Conservation (phyloP, 2,113 vertebrate genomes). For the Porphyrio hochstetteri region DNA sequence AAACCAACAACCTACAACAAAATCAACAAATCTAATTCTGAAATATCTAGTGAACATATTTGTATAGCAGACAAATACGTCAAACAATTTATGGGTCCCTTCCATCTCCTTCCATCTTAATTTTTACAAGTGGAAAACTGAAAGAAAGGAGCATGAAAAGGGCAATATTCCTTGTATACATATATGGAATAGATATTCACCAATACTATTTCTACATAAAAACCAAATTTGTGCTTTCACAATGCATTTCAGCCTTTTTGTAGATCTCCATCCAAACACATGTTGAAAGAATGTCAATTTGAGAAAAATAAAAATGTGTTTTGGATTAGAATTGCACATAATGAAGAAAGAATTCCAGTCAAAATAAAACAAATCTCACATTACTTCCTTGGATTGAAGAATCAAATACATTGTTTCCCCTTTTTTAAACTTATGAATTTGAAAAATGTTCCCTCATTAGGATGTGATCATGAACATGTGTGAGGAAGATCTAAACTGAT, state of each 20-base stretch:
- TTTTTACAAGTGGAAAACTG: neutral
- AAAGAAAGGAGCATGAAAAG: neutral
- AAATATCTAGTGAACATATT: neutral
- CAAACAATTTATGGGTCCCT: neutral
- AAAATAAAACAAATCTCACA: slow-evolving; percentile 44
- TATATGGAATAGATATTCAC: neutral
- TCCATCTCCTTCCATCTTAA: neutral
- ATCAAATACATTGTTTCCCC: neutral
- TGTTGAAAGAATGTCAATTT: neutral
- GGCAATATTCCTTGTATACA: neutral
- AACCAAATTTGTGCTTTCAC: neutral
- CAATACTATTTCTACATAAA: neutral
- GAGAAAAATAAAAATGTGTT: slow-evolving; percentile 28
- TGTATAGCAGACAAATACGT: neutral
- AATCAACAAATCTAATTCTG: neutral
- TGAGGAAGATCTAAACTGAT: slow-evolving; percentile 1
- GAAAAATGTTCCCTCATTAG: slow-evolving; percentile 37
- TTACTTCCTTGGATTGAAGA: slow-evolving; percentile 18
- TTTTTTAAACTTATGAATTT: slow-evolving; percentile 8
- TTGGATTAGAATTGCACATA: slow-evolving; percentile 21
- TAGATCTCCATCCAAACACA: neutral
- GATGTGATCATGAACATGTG: slow-evolving; percentile 35
- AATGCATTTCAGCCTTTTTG: neutral
- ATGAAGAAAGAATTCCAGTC: slow-evolving; percentile 45
- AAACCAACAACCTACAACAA: neutral